Base-by-base conservation (phyloP, 1,140 invertebrate genomes). In the Protaetia brevitarsis region DNA sequence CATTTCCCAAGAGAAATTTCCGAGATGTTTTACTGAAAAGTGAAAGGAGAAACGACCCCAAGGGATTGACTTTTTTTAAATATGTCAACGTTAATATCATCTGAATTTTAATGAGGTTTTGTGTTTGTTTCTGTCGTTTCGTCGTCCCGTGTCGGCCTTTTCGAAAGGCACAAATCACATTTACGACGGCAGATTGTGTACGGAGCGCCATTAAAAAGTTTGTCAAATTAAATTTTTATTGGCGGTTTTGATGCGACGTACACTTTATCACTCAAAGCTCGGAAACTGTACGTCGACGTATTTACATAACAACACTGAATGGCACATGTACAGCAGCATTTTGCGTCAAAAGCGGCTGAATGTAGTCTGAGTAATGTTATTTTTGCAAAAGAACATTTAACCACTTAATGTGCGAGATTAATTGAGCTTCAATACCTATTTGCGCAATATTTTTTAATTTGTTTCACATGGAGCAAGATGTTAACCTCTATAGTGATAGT, bases 201-300 rank as follows among this genome's bases (percentile, higher is more conserved):
- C 26, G 16, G 41, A 10, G 26, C 41, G 26, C 41, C 41, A 51
- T 51, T 51, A 51, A 51, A 51, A 51, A 51, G 13, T 51, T 51
- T 51, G 41, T 51, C 41, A 51, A 51, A 51, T 51, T 51, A 51
- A 51, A 51, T 51, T 51, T 51, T 51, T 51, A 51, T 51, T 51
- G 41, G 41, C 41, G 41, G 41, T 51, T 51, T 51, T 51, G 41
- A 51, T 51, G 41, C 13, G 41, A 1, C 41, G 41, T 23, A 19
- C 19, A 51, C 41, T 51, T 51, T 51, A 51, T 51, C 41, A 51
- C 41, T 23, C 41, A 8, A 51, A 51, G 26, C 41, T 51, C 41
- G 41, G 16, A 37, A 37, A 23, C 19, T 23, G 41, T 19, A n/a
- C n/a, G n/a, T 51, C 13, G 37, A 16, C 19, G 41, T 51, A 51